Evolutionary conservation across 2,797 vertebrate species (phyloP), one percentile per base, ranked within the genome.

Genomic region (Parauchenoglanis ngamensis): DNA sequence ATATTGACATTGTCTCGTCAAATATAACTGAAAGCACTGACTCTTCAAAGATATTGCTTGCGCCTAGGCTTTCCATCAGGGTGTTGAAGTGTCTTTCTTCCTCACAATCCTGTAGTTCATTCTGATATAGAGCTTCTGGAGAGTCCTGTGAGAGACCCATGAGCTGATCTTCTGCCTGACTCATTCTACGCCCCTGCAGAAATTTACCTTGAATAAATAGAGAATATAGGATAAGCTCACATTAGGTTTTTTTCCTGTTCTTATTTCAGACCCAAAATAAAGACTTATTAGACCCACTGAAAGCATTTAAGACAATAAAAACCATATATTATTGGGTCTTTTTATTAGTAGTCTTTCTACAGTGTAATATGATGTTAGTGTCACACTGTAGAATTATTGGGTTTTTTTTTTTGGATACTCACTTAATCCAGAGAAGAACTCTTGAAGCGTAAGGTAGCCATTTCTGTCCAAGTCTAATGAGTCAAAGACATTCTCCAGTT

Each of bases 341-440:
- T 70, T 4, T 49, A 49, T n/a, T 25, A 76, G 73, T 28, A 76
- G 46, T n/a, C 49, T 28, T 76, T 52, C 15, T 52, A 49, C 10
- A 49, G 0, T 15, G 23, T 17, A 63, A 1, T 5, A 25, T 12
- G 46, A 8, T 78, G 35, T 78, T 2, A 21, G 2, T 56, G 40
- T 23, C 19, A 31, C n/a, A 67, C 25, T 67, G 21, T 52, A 77
- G 3, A 52, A 57, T 23, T 11, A 46, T 46, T 73, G 21, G 1
- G 40, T 46, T 19, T 52, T 61, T 35, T 46, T 2, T 40, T 23
- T 57, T 31, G 8, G 46, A 88, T 89, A 97, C 98, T 95, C 93
- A 99, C 98, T 97, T 91, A 99, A 97, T 95, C 97, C 97, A 11
- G 95, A 94, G 75, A 96, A 95, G 93, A 99, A 99, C 77, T 96